Evolutionary conservation across 2,797 vertebrate genomes (phyloP).

Genomic region (Enteromius argenteus): DNA sequence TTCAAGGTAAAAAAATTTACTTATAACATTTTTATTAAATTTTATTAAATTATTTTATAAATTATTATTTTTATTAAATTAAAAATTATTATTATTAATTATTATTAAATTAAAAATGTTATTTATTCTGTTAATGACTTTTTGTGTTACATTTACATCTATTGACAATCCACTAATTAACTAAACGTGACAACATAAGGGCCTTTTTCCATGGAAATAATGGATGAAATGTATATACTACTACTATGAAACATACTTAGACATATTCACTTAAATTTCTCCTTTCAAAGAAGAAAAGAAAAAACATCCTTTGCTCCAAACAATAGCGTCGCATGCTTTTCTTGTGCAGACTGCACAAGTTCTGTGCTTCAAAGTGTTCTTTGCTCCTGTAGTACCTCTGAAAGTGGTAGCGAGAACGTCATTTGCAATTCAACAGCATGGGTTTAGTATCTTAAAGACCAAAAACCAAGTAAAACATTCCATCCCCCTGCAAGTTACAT

Average conservation of each 20-base stretch:
- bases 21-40: not conserved
- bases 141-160: too few relatives aligned
- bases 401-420: not conserved
- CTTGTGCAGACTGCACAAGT: not conserved
- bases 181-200: not conserved
- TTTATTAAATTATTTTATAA: too few relatives aligned
- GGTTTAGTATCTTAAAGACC: not conserved
- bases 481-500: not conserved
- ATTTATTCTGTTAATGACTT: not conserved
- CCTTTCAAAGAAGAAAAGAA: not conserved
- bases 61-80: too few relatives aligned
- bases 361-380: conserved; percentile 3
- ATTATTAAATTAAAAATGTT: not conserved
- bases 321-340: not conserved
- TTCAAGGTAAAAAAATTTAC: not conserved
- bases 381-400: not conserved
- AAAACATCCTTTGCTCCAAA: conserved; percentile 11
- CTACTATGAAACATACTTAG: not conserved
- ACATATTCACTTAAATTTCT: not conserved
- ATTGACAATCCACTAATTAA: not conserved
- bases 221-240: not conserved
- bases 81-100: too few relatives aligned
- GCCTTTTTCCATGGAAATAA: not conserved
- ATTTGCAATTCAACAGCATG: conserved; percentile 12
- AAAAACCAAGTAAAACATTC: conserved; percentile 30